Conservation (phyloP, 2,797 vertebrate genomes). For the Ceryle rudis region DNA sequence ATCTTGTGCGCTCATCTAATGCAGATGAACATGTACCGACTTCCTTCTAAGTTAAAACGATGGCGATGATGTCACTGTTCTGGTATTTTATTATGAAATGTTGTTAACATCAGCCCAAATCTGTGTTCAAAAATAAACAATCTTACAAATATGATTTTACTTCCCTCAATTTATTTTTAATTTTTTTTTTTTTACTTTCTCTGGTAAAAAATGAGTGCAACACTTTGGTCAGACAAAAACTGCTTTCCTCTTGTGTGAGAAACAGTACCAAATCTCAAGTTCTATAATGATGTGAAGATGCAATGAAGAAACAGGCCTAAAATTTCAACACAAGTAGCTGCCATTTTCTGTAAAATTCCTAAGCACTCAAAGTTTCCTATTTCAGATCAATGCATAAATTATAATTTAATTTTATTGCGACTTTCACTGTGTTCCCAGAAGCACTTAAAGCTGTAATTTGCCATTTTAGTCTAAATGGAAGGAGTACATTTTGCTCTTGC, state of each 20-base stretch:
- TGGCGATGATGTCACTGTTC: neutral
- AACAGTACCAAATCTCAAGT: neutral
- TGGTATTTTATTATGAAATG: neutral
- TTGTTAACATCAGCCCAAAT: neutral
- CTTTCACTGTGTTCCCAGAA: neutral
- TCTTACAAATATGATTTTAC: neutral
- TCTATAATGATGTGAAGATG: neutral
- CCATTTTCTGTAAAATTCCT: neutral
- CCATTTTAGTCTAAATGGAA: conserved; percentile 29
- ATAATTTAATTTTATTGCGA: neutral
- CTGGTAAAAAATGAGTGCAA: neutral
- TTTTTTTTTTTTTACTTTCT: neutral
- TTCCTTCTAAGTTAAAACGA: neutral
- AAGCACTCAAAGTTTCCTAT: neutral
- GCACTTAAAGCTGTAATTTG: conserved; percentile 15
- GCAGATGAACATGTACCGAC: neutral
- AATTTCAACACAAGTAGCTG: neutral
- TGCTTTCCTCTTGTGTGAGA: neutral
- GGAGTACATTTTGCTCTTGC: neutral
- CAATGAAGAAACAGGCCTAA: neutral
- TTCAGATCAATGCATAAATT: conserved; percentile 42
- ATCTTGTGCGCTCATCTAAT: neutral
- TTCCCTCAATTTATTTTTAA: neutral
- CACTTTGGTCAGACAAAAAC: neutral
- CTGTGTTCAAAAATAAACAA: neutral